Percentiles rank a stretch among this genome's conserved stretches.
These are phyloP conservation scores for Amorpha juglandis DNA, from an alignment of 2,888 invertebrate genomes.

Conservation along the genomic window DNA sequence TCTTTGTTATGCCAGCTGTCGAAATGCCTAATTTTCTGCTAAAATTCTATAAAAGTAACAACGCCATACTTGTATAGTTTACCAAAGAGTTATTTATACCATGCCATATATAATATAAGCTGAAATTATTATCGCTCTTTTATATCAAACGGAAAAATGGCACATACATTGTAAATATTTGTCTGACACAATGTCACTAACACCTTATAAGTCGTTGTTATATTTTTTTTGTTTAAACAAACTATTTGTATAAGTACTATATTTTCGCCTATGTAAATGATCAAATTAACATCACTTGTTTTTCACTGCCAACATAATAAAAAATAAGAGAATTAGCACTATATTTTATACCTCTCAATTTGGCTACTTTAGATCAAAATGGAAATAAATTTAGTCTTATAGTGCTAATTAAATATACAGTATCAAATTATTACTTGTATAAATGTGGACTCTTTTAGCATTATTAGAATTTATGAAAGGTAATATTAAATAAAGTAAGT, in stretches of 20 bases:
- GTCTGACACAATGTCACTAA: background rate
- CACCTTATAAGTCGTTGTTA: background rate
- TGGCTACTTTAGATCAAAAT: background rate
- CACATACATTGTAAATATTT: too few species aligned
- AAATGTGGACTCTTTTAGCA: background rate
- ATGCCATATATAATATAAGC: too few species aligned
- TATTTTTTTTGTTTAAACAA: background rate
- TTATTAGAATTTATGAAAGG: too few species aligned
- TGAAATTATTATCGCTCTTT: too few species aligned
- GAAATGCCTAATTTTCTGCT: too few species aligned
- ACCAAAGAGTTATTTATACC: too few species aligned
- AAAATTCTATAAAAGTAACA: too few species aligned
- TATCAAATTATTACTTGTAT: background rate
- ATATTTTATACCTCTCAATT: background rate
- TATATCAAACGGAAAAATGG: too few species aligned
- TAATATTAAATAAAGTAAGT: too few species aligned
- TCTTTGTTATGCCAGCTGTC: too few species aligned
- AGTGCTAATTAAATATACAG: background rate
- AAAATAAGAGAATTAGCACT: constrained; percentile 10
- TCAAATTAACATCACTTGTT: constrained; percentile 11
- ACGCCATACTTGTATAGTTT: too few species aligned
- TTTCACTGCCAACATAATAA: background rate
- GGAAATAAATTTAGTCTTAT: background rate
- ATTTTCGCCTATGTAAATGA: constrained; percentile 1
- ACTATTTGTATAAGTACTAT: background rate